Evolutionary conservation across 1,140 invertebrate species (phyloP).

Genomic region (Lithobius niger): DNA sequence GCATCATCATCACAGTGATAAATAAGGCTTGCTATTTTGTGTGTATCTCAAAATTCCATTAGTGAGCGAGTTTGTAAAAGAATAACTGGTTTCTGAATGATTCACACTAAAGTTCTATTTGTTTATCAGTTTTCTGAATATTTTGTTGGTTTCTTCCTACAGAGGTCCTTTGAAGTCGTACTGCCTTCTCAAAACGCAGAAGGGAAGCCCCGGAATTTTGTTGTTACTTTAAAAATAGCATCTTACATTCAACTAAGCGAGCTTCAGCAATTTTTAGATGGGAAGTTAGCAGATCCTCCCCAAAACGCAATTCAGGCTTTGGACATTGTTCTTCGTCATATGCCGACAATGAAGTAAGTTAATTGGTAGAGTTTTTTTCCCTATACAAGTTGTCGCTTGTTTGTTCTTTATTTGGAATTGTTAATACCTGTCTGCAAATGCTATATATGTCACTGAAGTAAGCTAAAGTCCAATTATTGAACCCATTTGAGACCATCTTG

Average conservation of each 20-base stretch:
- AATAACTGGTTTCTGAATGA: no score
- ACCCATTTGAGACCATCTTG: no score
- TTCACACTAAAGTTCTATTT: no score
- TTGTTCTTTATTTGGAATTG: no score
- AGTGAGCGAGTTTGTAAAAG: not conserved
- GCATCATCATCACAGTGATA: no score
- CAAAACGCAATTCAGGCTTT: conserved; percentile 57
- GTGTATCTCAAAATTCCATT: no score
- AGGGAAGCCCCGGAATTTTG: conserved; percentile 37
- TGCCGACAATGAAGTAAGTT: not conserved
- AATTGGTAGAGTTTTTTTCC: no score
- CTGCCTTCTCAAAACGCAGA: conserved; percentile 34
- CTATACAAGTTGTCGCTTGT: no score
- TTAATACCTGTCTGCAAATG: no score
- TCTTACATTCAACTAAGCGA: conserved; percentile 39
- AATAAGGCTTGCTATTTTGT: no score
- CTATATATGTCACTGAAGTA: not conserved
- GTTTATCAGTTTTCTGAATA: not conserved
- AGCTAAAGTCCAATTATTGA: no score
- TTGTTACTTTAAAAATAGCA: conserved; percentile 43
- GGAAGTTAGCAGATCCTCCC: conserved; percentile 35
- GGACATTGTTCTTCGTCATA: conserved; percentile 62
- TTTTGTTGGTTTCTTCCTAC: no score
- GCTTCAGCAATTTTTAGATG: conserved; percentile 36
- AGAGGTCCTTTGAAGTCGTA: conserved; percentile 24